Percentiles rank a stretch among this genome's conserved stretches.
These are phyloP conservation scores for Diplodus puntazzo DNA, from an alignment of 2,797 vertebrate species.

Conservation along the genomic window DNA sequence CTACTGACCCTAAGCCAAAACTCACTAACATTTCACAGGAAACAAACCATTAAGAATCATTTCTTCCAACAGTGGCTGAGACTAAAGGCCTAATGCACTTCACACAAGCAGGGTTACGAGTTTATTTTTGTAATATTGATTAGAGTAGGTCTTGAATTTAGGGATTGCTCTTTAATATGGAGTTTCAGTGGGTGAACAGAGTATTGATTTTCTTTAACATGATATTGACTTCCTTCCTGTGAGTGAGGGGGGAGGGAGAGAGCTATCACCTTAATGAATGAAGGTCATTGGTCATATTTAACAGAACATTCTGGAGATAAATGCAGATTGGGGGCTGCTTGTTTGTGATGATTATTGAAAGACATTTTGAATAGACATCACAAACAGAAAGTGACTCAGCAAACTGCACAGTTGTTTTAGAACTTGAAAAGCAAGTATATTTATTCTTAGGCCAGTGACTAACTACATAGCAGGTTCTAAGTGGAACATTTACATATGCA, in stretches of 20 bases:
- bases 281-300: slow-evolving; percentile 76
- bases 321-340: slow-evolving; percentile 49
- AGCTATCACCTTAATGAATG: slow-evolving; percentile 77
- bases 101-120: slow-evolving; percentile 10
- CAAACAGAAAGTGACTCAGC: slow-evolving; percentile 25
- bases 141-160: slow-evolving; percentile 63
- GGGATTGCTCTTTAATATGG: slow-evolving; percentile 65
- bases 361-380: slow-evolving; percentile 19
- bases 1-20: not conserved
- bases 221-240: slow-evolving; percentile 80
- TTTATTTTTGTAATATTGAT: slow-evolving; percentile 64
- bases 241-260: slow-evolving; percentile 60
- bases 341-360: slow-evolving; percentile 49
- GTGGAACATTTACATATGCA: not conserved
- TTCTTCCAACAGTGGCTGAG: not conserved
- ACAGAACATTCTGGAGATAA: slow-evolving; percentile 47
- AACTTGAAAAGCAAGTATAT: slow-evolving; percentile 3
- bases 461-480: not conserved
- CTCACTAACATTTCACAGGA: not conserved
- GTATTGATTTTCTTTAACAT: slow-evolving; percentile 85
- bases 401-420: slow-evolving; percentile 14
- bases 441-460: not conserved
- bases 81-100: not conserved
- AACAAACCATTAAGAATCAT: not conserved
- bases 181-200: slow-evolving; percentile 67